Conservation (phyloP, 2,113 vertebrate genomes). For the Patagioenas fasciata region DNA sequence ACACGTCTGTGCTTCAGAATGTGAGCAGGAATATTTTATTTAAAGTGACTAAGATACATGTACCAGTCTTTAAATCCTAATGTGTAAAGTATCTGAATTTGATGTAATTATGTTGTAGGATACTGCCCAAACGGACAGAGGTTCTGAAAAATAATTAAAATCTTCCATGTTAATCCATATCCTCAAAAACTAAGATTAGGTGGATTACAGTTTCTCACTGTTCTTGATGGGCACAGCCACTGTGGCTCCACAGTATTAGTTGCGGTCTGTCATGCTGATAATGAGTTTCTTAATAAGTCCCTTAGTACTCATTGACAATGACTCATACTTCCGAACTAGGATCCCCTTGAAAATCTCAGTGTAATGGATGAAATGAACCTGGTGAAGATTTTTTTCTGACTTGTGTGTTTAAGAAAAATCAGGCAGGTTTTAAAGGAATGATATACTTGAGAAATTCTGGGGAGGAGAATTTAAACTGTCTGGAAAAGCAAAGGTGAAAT, state of each 20-base stretch:
- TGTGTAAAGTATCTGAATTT: not conserved
- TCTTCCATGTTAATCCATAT: not conserved
- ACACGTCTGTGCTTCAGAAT: not conserved
- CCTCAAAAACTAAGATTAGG: not conserved
- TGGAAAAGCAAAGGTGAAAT: not conserved
- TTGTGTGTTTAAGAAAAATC: not conserved
- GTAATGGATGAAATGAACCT: not conserved
- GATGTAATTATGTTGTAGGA: not conserved
- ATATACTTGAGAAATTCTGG: not conserved
- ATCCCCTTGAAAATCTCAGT: slow-evolving; percentile 17
- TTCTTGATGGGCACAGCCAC: slow-evolving; percentile 11
- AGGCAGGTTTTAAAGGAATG: not conserved
- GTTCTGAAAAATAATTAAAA: not conserved
- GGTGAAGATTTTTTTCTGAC: not conserved
- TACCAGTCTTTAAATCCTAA: not conserved
- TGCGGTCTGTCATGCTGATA: slow-evolving; percentile 54
- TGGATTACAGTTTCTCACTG: slow-evolving; percentile 5
- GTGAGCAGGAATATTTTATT: not conserved
- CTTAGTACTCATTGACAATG: slow-evolving; percentile 47
- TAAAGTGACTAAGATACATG: not conserved
- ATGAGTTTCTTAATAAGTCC: slow-evolving; percentile 66
- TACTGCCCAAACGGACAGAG: not conserved
- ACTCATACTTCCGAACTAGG: slow-evolving; percentile 46
- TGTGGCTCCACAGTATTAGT: slow-evolving; percentile 47
- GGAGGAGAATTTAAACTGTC: not conserved